Conservation (phyloP, 2,113 vertebrate species). For the Sarotherodon lohbergeri region DNA sequence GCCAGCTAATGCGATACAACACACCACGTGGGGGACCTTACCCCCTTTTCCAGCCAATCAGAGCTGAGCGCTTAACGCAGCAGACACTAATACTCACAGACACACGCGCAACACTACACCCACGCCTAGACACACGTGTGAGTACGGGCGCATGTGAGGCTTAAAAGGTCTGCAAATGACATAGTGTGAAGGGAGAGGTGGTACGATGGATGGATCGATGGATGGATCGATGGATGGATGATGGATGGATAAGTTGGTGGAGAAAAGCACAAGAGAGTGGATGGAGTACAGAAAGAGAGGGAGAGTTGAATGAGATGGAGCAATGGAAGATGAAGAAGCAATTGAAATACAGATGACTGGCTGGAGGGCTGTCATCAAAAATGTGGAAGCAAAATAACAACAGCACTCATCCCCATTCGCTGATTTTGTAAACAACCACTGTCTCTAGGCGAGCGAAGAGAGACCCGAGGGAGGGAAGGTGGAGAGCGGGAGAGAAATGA, state of each 20-base stretch:
- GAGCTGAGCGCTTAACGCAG: slow-evolving; percentile 20
- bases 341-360: neutral
- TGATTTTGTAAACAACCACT: slow-evolving; percentile 47
- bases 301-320: neutral
- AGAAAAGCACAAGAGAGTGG: neutral
- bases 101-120: neutral
- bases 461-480: neutral
- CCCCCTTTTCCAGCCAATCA: slow-evolving; percentile 67
- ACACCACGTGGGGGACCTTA: slow-evolving; percentile 68
- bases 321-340: neutral
- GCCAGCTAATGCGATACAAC: slow-evolving; percentile 57
- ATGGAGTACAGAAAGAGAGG: neutral
- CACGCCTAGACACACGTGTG: slow-evolving; percentile 23
- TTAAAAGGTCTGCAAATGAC: slow-evolving; percentile 7
- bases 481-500: neutral
- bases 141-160: slow-evolving; percentile 18
- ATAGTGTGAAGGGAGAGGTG: neutral
- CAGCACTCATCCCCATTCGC: neutral
- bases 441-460: slow-evolving; percentile 19
- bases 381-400: slow-evolving; percentile 20
- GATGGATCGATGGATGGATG: neutral
- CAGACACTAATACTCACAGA: slow-evolving; percentile 19
- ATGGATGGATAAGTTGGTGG: neutral
- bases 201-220: neutral
- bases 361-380: neutral